Evolutionary conservation across 2,888 invertebrate genomes (phyloP), one percentile per base, ranked within the genome.

Genomic region (Augochlorella aurata): DNA sequence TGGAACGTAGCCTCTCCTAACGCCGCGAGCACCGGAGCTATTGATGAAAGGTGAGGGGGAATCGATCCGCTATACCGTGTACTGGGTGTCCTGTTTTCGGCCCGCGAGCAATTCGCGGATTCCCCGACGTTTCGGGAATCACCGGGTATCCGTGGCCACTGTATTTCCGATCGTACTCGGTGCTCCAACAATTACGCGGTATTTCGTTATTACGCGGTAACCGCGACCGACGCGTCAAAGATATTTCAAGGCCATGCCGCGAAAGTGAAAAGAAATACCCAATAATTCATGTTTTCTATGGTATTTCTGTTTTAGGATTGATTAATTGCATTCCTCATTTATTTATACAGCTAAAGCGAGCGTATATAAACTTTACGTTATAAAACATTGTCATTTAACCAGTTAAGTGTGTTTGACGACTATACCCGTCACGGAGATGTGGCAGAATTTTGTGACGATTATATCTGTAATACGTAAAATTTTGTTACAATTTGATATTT

Each of bases 1-100:
- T 74, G 81, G 66, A 81, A 71, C 81, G 70, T 70, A 47, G 81
- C 49, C 61, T 52, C 68, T 67, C 49, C 67, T 63, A 54, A 73
- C 72, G 81, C 58, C 69, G 74, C 81, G 38, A 71, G 47, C 80
- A 68, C 52, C 75, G 70, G 58, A 81, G 81, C 74, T 81, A 81
- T 81, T 81, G 81, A 81, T 81, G 81, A 81, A 81, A 81, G 81
- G 81, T 81, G 81, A 81, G 81, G 70, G 74, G 70, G 74, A 74
- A 81, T 81, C 81, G 81, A 81, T 81, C 81, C 70, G 74, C 67
- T 49, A 71, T 70, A 71, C 81, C 70, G 63, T 73, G 72, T 81
- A 81, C 81, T 38, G 81, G 81, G 81, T 81, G 81, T 81, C 74
- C 70, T 29, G 66, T 47, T 81, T 81, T 71, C 69, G 69, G 61